phyloP scores from a whole-genome alignment of 2,888 invertebrate genomes.

The Adelphocoris suturalis region DNA sequence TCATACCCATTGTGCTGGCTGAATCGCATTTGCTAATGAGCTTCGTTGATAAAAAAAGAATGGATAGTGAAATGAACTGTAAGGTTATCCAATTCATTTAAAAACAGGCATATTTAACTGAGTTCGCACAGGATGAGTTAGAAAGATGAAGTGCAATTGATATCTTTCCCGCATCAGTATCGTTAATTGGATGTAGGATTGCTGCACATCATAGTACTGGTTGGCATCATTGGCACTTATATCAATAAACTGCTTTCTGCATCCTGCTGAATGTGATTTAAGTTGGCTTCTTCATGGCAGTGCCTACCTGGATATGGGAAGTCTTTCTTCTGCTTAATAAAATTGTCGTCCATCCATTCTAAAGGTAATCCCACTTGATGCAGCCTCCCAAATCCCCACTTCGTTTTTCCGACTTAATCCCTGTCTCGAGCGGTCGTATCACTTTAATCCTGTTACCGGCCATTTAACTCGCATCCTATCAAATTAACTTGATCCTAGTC shows the following conservation, averaged over 20 bases:
- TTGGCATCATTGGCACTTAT: too few relatives aligned
- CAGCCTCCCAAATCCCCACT: neutral
- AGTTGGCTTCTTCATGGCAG: too few relatives aligned
- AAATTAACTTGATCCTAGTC: neutral
- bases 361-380: conserved; percentile 7
- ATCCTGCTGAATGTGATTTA: too few relatives aligned
- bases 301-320: too few relatives aligned
- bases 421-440: neutral
- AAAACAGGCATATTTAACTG: too few relatives aligned
- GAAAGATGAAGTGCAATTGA: too few relatives aligned
- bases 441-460: neutral
- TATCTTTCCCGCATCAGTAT: too few relatives aligned
- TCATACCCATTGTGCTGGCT: neutral
- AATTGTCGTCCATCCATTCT: neutral
- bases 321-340: neutral
- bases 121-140: too few relatives aligned
- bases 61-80: neutral
- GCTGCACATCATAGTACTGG: too few relatives aligned
- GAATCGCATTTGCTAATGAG: conserved; percentile 13
- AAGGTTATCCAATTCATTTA: neutral
- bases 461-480: neutral
- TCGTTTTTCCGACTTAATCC: neutral
- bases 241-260: too few relatives aligned
- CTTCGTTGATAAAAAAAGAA: neutral
- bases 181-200: too few relatives aligned